phyloP scores from a whole-genome alignment of 2,888 invertebrate species.

The Drosophila sordidapex region DNA sequence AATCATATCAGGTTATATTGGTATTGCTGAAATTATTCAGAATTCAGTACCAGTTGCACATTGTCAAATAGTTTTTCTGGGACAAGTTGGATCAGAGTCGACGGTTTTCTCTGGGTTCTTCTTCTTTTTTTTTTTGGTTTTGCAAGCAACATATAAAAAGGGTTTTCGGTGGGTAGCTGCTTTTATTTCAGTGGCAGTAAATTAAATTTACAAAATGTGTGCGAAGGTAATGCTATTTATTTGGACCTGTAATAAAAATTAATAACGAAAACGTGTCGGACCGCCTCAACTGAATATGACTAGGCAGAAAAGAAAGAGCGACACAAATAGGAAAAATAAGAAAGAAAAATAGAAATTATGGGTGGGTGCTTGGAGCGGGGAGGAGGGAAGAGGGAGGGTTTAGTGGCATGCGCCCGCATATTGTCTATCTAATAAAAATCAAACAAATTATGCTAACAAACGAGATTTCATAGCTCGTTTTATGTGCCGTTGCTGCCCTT shows the following conservation, averaged over 20 bases:
- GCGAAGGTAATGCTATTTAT: slow-evolving; percentile 71
- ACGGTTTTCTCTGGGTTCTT: background rate
- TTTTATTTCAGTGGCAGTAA: slow-evolving; percentile 35
- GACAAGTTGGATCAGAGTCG: background rate
- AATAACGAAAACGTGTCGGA: slow-evolving; percentile 82
- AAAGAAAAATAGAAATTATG: slow-evolving; percentile 39
- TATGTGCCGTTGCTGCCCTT: slow-evolving; percentile 37
- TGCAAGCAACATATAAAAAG: background rate
- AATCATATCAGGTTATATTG: background rate
- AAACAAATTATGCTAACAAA: slow-evolving; percentile 83
- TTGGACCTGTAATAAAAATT: slow-evolving; percentile 81
- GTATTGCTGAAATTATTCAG: background rate
- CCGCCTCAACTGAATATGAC: slow-evolving; percentile 69
- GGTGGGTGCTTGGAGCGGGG: background rate
- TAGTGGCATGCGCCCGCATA: slow-evolving; percentile 41
- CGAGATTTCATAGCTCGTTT: slow-evolving; percentile 71
- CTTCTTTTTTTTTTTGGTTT: background rate
- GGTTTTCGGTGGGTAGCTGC: slow-evolving; percentile 17
- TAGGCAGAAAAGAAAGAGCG: slow-evolving; percentile 64
- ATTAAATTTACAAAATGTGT: slow-evolving; percentile 73
- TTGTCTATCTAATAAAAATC: slow-evolving; percentile 80
- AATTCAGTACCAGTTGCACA: background rate
- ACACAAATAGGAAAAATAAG: slow-evolving; percentile 10
- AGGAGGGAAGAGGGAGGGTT: background rate
- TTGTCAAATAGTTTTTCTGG: background rate